phyloP scores from a whole-genome alignment of 1,140 invertebrate species.

The Drosophila arizonae region DNA sequence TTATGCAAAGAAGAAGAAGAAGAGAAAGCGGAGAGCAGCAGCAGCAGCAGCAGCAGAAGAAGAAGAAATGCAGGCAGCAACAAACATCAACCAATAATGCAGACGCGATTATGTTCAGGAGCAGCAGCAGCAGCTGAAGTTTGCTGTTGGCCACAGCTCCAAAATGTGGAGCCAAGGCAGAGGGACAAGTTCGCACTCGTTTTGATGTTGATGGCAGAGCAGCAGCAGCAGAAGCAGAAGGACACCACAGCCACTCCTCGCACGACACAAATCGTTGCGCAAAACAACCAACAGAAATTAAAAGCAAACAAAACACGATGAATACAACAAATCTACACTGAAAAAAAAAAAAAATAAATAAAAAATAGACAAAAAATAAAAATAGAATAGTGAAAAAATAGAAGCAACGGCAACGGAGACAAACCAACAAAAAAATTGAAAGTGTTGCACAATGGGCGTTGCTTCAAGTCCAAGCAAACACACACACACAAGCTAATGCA shows the following conservation, averaged over 20 bases:
- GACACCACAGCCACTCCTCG: constrained; percentile 28
- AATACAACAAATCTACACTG: constrained; percentile 55
- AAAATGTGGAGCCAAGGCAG: constrained; percentile 51
- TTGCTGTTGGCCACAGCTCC: constrained; percentile 50
- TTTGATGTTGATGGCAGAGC: constrained; percentile 66
- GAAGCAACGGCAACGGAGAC: constrained; percentile 10
- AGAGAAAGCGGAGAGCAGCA: neutral
- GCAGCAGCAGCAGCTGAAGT: constrained; percentile 10
- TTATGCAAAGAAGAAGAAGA: constrained; percentile 21
- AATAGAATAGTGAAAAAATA: constrained; percentile 8
- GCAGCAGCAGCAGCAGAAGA: neutral
- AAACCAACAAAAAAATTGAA: constrained; percentile 68
- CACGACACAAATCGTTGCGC: neutral
- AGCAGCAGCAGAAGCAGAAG: constrained; percentile 27
- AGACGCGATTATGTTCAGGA: constrained; percentile 82
- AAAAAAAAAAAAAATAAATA: constrained; percentile 11
- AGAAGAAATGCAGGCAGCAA: constrained; percentile 58
- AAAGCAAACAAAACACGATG: constrained; percentile 73
- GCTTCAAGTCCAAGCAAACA: constrained; percentile 62
- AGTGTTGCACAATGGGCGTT: constrained; percentile 79
- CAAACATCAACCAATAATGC: constrained; percentile 83
- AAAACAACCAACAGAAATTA: constrained; percentile 62
- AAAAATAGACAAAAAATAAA: constrained; percentile 2
- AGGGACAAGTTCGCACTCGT: constrained; percentile 57
- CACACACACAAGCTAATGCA: constrained; percentile 8